Percentiles rank a stretch among this genome's conserved stretches.
phyloP scores from a whole-genome alignment of 2,888 invertebrate species.

The Melitaea athalia region DNA sequence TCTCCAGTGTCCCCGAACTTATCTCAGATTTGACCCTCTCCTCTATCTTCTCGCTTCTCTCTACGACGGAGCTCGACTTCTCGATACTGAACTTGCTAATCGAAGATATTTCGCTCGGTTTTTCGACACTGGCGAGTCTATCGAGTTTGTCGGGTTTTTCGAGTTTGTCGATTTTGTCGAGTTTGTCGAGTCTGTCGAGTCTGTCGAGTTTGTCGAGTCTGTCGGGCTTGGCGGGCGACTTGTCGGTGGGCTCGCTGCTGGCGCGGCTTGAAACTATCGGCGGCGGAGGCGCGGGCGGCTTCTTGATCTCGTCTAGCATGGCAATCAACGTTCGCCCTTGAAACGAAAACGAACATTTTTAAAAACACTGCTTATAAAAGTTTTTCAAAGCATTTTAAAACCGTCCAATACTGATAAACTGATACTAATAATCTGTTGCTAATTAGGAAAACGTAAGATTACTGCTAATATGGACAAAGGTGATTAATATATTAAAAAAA shows the following conservation, averaged over 20 bases:
- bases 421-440: too few relatives aligned
- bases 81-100: conserved; percentile 1
- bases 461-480: too few relatives aligned
- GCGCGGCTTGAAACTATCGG: conserved; percentile 42
- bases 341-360: neutral
- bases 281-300: conserved; percentile 54
- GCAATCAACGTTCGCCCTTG: conserved; percentile 69
- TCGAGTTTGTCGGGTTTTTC: neutral
- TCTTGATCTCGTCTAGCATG: conserved; percentile 74
- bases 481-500: too few relatives aligned
- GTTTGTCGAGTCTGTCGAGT: neutral
- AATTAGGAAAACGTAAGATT: too few relatives aligned
- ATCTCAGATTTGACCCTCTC: conserved; percentile 26
- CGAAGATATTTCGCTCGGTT: too few relatives aligned
- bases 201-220: conserved; percentile 3
- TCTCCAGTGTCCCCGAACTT: conserved; percentile 58
- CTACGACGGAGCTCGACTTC: conserved; percentile 27
- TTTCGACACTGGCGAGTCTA: neutral
- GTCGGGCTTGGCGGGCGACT: conserved; percentile 44
- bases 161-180: too few relatives aligned
- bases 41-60: conserved; percentile 35
- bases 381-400: too few relatives aligned
- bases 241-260: conserved; percentile 44
- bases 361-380: neutral
- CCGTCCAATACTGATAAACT: too few relatives aligned